Base-by-base conservation (phyloP, 2,797 vertebrate species). In the Salmo trutta region DNA sequence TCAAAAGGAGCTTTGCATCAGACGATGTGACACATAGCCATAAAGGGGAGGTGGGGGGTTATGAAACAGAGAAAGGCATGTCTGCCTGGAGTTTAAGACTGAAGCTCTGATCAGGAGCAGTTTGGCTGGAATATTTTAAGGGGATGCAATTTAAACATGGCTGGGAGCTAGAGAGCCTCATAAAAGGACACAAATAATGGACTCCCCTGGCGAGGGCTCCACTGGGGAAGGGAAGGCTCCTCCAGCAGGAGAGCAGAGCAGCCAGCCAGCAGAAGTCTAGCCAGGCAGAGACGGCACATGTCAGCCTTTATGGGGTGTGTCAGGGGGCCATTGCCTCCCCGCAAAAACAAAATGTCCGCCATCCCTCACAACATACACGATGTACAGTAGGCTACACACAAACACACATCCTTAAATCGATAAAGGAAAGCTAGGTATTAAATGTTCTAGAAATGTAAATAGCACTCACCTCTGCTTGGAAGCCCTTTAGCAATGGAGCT, bases 401-500 rank as follows among this genome's bases (percentile, higher is more conserved):
- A 66, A 66, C n/a, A 24, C 1, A 27, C 59, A 64, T 24, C 21
- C 59, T 64, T 64, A 64, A 14, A 64, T 24, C n/a, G 59, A 64
- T 64, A 27, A 24, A 64, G 59, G 59, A 64, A 64, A 24, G 59
- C 59, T 24, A 24, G n/a, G n/a, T 27, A 24, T 17, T 33, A 59
- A 36, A 31, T 14, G 5, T 41, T 27, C 19, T 31, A 17, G 17
- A 14, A 24, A 56, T 29, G 16, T 27, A 36, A 69, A 56, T 36
- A 68, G 27, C 21, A 76, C 95, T 95, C 93, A 97, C 96, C 96
- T 97, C 96, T 83, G 95, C 95, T 89, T 97, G 96, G 92, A 97
- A 97, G 91, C 96, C 96, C 92, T 97, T 96, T 90, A 97, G 92
- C 79, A 97, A 89, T 0, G 96, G 96, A 83, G 96, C 96, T 95